phyloP scores from a whole-genome alignment of 2,113 vertebrate species.

The Pelvicachromis taeniatus region DNA sequence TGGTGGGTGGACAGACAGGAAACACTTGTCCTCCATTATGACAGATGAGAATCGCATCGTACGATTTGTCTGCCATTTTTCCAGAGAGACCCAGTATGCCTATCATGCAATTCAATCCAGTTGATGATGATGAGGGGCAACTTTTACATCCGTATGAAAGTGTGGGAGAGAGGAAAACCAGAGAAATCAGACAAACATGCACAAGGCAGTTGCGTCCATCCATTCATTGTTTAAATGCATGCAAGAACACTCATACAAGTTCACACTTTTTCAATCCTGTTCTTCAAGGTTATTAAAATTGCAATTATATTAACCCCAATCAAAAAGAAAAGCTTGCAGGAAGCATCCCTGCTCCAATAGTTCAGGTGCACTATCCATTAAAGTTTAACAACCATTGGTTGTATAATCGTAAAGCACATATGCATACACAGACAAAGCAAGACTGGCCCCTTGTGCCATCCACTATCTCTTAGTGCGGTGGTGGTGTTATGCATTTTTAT shows the following conservation, averaged over 20 bases:
- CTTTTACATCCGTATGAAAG: background rate
- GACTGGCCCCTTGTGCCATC: constrained; percentile 18
- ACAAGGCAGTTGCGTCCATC: background rate
- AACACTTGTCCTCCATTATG: constrained; percentile 45
- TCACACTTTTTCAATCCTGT: background rate
- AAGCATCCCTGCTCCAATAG: background rate
- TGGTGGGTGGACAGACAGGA: constrained; percentile 25
- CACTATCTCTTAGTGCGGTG: constrained; percentile 1
- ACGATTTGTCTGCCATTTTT: constrained; percentile 13
- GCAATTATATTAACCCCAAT: background rate
- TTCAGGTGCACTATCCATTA: background rate
- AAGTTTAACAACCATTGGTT: background rate
- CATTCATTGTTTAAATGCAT: background rate
- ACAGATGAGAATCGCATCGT: constrained; percentile 14
- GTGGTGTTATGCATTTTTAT: constrained; percentile 69
- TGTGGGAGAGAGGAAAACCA: background rate
- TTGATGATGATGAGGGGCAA: constrained; percentile 25
- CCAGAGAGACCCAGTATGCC: constrained; percentile 23
- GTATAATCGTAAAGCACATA: constrained; percentile 22
- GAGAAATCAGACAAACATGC: background rate
- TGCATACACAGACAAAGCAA: background rate
- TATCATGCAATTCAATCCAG: constrained; percentile 35
- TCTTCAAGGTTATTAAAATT: constrained; percentile 7
- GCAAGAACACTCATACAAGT: background rate
- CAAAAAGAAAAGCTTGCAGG: background rate